Base-by-base conservation (phyloP, 1,140 invertebrate species). In the Trialeurodes vaporariorum region DNA sequence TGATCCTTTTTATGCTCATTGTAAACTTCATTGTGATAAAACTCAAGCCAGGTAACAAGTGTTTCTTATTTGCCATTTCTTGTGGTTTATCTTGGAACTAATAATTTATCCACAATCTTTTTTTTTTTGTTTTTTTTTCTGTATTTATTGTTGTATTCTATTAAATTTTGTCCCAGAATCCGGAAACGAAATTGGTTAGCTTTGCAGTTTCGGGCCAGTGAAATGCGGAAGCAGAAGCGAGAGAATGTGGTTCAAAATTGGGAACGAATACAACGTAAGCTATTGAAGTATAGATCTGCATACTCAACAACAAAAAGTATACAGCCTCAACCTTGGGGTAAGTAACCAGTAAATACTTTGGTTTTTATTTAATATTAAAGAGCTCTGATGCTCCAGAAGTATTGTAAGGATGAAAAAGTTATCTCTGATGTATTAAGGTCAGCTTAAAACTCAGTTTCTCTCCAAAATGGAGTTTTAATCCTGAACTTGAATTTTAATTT, bases 1-100 rank as follows among this genome's bases (percentile, higher is more conserved):
- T 0, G 95, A 98, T 83, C 94, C 95, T 0, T 98, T 96, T 77
- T 98, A 95, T 79, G 95, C 94, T 0, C 94, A 98, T 75, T 98
- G 96, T 76, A 93, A 93, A 79, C 81, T 95, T 25, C 92, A 95
- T 78, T 92, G 91, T 0, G 91, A 94, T 73, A 92, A 92, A 76
- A 84, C 85, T 12, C 81, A 91, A 27, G 86, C 91, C 13, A 86
- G 87, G 76, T 74, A 67, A 69, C 23, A n/a, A 65, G 2, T 65
- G 24, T 40, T 25, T 9, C 22, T 23, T 67, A 61, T 27, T 12
- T 27, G 17, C 61, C n/a, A 61, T 24, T 21, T 13, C 12, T 11
- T 12, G 24, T 5, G 24, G 23, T 63, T 63, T 63, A 63, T 23
- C 26, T 21, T 63, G 2, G 22, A 1, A 22, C n/a, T 40, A 40